Conservation (phyloP, 2,888 invertebrate genomes). For the Unio pictorum region DNA sequence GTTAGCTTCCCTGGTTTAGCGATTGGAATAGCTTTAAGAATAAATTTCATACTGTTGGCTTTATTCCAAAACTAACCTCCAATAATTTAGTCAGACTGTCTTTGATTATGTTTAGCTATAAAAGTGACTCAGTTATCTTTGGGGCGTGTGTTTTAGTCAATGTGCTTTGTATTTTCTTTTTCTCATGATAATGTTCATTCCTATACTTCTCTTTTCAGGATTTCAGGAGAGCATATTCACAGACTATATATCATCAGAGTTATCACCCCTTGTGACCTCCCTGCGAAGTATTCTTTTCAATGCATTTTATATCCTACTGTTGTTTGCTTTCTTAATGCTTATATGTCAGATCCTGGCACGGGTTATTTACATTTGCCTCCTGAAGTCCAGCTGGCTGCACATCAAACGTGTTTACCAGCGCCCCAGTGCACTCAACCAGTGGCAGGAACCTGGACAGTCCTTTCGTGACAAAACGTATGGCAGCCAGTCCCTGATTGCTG, state of each 20-base stretch:
- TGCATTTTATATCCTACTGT: constrained; percentile 44
- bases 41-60: too few species aligned
- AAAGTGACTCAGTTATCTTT: too few species aligned
- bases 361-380: constrained; percentile 50
- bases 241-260: constrained; percentile 41
- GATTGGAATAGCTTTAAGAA: too few species aligned
- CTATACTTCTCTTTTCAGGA: constrained; percentile 32
- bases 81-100: too few species aligned
- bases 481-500: constrained; percentile 56
- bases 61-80: too few species aligned
- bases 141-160: too few species aligned
- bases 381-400: constrained; percentile 45
- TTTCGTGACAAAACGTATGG: constrained; percentile 45
- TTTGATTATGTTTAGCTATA: too few species aligned
- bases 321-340: constrained; percentile 44
- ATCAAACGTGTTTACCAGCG: constrained; percentile 33
- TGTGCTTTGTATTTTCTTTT: not conserved
- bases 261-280: constrained; percentile 51
- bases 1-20: too few species aligned
- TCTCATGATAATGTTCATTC: constrained; percentile 2
- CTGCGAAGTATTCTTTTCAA: constrained; percentile 45
- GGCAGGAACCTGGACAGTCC: constrained; percentile 23
- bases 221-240: constrained; percentile 31
- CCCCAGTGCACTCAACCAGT: constrained; percentile 15
- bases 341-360: constrained; percentile 54